Evolutionary conservation across 2,797 vertebrate species (phyloP).

Genomic region (Okamejei kenojei): DNA sequence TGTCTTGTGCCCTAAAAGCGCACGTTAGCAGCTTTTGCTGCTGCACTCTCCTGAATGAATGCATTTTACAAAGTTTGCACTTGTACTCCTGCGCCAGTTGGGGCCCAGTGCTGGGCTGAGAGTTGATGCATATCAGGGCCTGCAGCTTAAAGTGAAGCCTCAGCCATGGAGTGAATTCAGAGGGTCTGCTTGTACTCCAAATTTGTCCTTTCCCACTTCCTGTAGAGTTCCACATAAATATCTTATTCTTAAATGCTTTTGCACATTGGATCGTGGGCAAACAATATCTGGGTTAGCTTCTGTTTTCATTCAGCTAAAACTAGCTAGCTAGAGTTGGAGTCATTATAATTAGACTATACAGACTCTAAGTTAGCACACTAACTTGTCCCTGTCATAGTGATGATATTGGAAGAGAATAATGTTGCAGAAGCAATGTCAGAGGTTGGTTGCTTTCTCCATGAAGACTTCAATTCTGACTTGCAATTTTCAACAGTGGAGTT

Average conservation of each 20-base stretch:
- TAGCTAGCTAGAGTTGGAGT: neutral
- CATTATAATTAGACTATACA: neutral
- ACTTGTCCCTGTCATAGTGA: neutral
- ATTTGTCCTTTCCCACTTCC: neutral
- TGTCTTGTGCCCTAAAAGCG: neutral
- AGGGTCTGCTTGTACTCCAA: neutral
- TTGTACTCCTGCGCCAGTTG: neutral
- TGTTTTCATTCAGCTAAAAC: neutral
- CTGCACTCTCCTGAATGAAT: neutral
- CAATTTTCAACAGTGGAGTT: neutral
- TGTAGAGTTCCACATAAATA: neutral
- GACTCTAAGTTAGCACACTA: no score
- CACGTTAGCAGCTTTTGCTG: neutral
- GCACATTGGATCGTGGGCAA: neutral
- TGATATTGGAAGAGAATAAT: neutral
- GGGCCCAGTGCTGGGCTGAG: neutral
- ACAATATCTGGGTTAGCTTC: neutral
- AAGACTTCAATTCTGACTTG: neutral
- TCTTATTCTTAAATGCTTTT: neutral
- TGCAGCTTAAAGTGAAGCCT: neutral
- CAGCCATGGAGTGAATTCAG: neutral
- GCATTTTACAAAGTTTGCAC: neutral
- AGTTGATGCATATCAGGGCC: no score
- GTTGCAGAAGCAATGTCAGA: no score
- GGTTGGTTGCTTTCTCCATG: neutral